Evolutionary conservation across 2,888 invertebrate species (phyloP), one percentile per base, ranked within the genome.

Genomic region (Listrodromus nycthemerus): DNA sequence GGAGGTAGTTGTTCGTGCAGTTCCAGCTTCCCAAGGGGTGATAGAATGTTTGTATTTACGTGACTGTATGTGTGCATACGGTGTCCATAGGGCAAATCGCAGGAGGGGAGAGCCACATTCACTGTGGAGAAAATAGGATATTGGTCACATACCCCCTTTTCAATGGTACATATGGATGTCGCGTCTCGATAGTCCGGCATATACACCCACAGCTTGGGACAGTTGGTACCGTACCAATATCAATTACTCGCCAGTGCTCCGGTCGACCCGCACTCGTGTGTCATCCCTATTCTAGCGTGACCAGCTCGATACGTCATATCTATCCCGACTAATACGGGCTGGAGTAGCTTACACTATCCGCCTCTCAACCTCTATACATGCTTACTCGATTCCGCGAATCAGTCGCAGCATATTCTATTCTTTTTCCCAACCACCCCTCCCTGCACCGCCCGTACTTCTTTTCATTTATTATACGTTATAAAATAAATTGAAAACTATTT

Each of bases 171-270:
- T 65, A 74, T 74, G 63, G 61, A 82, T 70, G 84, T 65, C 67
- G 75, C 52, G 80, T 63, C 48, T 55, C 69, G 55, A 79, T 75
- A 55, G 48, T 66, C 65, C 48, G 21, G 30, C 70, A 33, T 52
- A 52, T 30, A 67, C 67, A 82, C 45, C 67, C 41, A 21, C 41
- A 58, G 86, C 86, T 85, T 82, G 77, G 84, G 83, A 88, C 84
- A 87, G 86, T 87, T 84, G 86, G 80, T 84, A 86, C 87, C 87
- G 86, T 87, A 89, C 90, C 90, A 90, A 90, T 92, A 91, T 91
- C 91, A 91, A 92, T 92, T 91, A 91, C 90, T 88, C 86, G 88
- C 80, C 41, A 84, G 84, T 86, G 87, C 87, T 88, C 85, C 24
- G 55, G 87, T 83, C 79, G 61, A 67, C 73, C 50, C 78, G 82